Evolutionary conservation across 2,888 invertebrate genomes (phyloP).

Genomic region (Laspeyria flexula): DNA sequence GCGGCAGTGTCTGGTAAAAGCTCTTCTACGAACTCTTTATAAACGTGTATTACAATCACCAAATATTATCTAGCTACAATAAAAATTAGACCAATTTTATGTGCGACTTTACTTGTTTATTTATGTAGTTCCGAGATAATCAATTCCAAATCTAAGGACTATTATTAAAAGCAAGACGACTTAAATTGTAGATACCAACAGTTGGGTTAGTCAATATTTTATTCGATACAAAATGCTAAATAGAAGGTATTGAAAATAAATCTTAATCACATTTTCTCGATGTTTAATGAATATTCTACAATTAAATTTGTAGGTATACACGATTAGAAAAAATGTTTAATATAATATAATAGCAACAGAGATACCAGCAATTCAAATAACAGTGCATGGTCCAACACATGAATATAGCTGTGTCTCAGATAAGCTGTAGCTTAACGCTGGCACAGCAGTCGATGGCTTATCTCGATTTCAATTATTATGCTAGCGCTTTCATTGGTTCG

Average conservation of each 20-base stretch:
- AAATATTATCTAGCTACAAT: too few species aligned
- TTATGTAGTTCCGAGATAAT: not conserved
- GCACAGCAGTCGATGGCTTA: constrained; percentile 81
- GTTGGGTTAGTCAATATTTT: too few species aligned
- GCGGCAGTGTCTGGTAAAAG: constrained; percentile 57
- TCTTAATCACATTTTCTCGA: not conserved
- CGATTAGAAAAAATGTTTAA: too few species aligned
- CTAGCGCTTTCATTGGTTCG: constrained; percentile 79
- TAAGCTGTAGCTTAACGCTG: constrained; percentile 79
- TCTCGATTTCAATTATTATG: constrained; percentile 85
- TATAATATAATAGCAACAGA: constrained; percentile 57
- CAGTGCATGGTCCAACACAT: constrained; percentile 73
- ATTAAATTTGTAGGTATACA: too few species aligned
- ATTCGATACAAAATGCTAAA: too few species aligned
- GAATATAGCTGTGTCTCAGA: constrained; percentile 74
- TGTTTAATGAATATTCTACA: not conserved
- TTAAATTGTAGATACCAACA: not conserved
- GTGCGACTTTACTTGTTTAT: not conserved
- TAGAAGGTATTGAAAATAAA: too few species aligned
- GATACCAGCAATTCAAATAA: constrained; percentile 72
- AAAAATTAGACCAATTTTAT: not conserved
- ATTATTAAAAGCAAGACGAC: not conserved
- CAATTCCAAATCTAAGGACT: not conserved
- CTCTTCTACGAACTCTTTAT: constrained; percentile 23
- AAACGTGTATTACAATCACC: constrained; percentile 9